Base-by-base conservation (phyloP, 2,888 invertebrate species). In the Stratiomys singularior region DNA sequence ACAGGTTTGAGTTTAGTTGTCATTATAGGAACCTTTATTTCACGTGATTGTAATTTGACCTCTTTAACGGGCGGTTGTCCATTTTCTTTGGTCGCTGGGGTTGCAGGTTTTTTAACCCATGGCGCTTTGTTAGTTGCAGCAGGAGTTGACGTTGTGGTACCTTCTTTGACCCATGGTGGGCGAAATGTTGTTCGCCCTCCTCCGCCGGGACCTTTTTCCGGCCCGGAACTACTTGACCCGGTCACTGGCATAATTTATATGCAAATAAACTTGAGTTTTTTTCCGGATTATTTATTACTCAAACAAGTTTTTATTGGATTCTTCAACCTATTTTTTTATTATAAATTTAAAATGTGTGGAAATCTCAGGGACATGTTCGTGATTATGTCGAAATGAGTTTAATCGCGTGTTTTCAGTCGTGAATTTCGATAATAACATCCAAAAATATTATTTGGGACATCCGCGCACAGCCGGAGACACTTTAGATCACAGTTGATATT, bases 141-240 rank as follows among this genome's bases (percentile, higher is more conserved):
- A 15, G 85, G 15, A 89, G 89, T 30, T 83, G 86, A 0, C 67
- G 46, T 27, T 30, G 69, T 18, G 30, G 77, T 21, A 18, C 89
- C 89, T 80, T 90, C 92, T 83, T 92, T 92, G 66, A 93, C 92
- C 91, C 92, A 93, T 77, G 93, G 92, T 63, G 92, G 92, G 77
- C 92, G 88, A 85, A 91, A 92, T 76, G 91, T 90, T 78, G 91
- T 90, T 79, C 92, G 89, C 83, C 89, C 90, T 77, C 83, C 82
- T 80, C 82, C 82, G n/a, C 82, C 83, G 74, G 83, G 82, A 44
- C 77, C 80, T 44, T 79, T 79, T 71, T 79, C 78, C 11, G 77
- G 63, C 77, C 82, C 82, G 46, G 84, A 82, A 81, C 86, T 52
- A n/a, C 81, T 82, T 44, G 84, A 80, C n/a, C 79, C 77, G 52